Evolutionary conservation across 92 coral and sea anemone genomes (phyloP).

Genomic region (Zoanthus sociatus): DNA sequence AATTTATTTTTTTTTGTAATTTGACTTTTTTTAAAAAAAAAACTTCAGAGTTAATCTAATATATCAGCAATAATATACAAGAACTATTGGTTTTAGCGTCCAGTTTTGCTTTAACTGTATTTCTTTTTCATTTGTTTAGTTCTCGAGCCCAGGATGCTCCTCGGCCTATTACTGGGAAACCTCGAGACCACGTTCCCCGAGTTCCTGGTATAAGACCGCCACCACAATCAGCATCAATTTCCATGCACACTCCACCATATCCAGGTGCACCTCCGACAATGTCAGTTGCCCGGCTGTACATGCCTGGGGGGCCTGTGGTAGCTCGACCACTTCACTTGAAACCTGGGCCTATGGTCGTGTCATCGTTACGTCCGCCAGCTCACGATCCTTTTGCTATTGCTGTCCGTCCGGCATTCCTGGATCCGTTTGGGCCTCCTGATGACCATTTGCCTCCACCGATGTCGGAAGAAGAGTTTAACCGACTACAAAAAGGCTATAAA

Average conservation of each 20-base stretch:
- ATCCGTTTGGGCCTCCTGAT: constrained; percentile 22
- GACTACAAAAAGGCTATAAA: constrained; percentile 67
- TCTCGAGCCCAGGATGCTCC: constrained; percentile 26
- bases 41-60: background rate
- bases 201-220: constrained; percentile 76
- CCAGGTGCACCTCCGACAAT: constrained; percentile 19
- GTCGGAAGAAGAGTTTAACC: constrained; percentile 87
- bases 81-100: too few species aligned
- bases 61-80: too few species aligned
- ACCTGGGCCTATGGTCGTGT: constrained; percentile 23
- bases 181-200: constrained; percentile 78
- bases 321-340: constrained; percentile 16
- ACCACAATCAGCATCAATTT: constrained; percentile 29
- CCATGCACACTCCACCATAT: constrained; percentile 30
- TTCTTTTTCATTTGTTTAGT: background rate
- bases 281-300: background rate
- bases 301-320: constrained; percentile 38
- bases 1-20: too few species aligned
- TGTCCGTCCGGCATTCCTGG: constrained; percentile 28
- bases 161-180: constrained; percentile 32
- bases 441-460: constrained; percentile 73
- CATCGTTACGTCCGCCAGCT: constrained; percentile 26
- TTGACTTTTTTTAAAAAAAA: background rate
- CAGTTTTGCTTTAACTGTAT: background rate
- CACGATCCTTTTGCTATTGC: constrained; percentile 20